Conservation (phyloP, 2,888 invertebrate genomes). For the Andrena haemorrhoa region DNA sequence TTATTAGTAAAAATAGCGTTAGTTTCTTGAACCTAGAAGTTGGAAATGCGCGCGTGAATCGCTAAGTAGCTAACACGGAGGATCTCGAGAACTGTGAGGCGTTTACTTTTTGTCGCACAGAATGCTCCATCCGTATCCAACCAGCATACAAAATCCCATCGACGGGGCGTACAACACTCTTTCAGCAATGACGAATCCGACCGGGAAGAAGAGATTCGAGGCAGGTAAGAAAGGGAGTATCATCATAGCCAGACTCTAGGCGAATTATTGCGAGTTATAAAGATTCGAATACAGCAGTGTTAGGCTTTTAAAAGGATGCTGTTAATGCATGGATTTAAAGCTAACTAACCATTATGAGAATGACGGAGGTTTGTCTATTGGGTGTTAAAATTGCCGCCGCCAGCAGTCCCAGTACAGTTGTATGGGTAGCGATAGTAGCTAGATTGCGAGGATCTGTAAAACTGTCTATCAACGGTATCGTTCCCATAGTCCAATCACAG, state of each 20-base stretch:
- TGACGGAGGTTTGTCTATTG: constrained; percentile 88
- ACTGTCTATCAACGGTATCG: constrained; percentile 93
- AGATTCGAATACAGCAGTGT: neutral
- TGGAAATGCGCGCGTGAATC: neutral
- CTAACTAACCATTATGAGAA: constrained; percentile 89
- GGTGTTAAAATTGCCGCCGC: constrained; percentile 87
- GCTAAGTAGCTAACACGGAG: neutral
- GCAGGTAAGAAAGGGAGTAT: constrained; percentile 97
- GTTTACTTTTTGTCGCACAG: constrained; percentile 87
- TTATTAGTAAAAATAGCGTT: constrained; percentile 88
- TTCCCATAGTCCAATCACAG: constrained; percentile 99
- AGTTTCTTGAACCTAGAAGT: constrained; percentile 86
- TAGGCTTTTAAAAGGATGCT: neutral
- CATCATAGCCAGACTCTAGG: constrained; percentile 93
- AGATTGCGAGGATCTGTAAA: constrained; percentile 93
- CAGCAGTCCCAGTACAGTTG: constrained; percentile 87
- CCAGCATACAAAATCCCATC: constrained; percentile 97
- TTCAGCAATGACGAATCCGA: constrained; percentile 98
- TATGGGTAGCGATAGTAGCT: constrained; percentile 90
- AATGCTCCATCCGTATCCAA: constrained; percentile 94
- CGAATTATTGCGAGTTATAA: constrained; percentile 65
- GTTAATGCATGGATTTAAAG: neutral
- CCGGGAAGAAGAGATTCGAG: constrained; percentile 98
- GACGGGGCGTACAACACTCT: constrained; percentile 98
- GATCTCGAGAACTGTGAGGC: neutral